phyloP scores from a whole-genome alignment of 92 coral and sea anemone genomes.

The Palythoa grandiflora region DNA sequence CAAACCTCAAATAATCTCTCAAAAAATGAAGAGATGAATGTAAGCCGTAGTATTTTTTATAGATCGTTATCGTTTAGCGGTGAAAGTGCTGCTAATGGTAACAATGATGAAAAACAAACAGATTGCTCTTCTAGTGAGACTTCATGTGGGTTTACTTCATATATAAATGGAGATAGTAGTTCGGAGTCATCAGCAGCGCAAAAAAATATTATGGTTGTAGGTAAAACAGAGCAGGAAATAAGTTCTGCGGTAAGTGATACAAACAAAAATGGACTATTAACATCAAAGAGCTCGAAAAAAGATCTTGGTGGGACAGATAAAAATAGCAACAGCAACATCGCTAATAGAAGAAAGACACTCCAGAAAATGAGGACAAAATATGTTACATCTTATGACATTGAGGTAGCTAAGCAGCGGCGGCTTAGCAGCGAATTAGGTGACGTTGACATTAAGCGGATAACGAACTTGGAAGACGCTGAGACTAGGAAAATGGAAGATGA shows the following conservation, averaged over 20 bases:
- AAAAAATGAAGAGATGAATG: background rate
- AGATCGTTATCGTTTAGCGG: background rate
- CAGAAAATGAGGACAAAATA: conserved; percentile 25
- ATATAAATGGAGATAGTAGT: background rate
- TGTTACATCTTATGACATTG: conserved; percentile 36
- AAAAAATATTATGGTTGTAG: background rate
- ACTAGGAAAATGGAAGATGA: conserved; percentile 5
- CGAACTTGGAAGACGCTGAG: conserved; percentile 5
- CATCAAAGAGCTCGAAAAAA: background rate
- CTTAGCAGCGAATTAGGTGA: conserved; percentile 10
- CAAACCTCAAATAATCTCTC: background rate
- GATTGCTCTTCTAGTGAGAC: background rate
- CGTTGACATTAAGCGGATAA: background rate
- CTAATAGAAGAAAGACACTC: conserved; percentile 16
- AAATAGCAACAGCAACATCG: background rate
- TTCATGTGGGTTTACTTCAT: background rate
- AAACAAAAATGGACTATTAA: background rate
- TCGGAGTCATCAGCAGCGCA: background rate
- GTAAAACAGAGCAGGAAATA: background rate
- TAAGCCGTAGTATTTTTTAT: conserved; percentile 28
- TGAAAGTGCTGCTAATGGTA: background rate
- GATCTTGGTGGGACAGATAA: background rate
- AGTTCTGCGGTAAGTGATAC: background rate
- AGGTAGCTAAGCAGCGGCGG: conserved; percentile 28
- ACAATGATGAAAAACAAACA: conserved; percentile 1